Evolutionary conservation across 2,113 vertebrate species (phyloP), one percentile per base, ranked within the genome.

Genomic region (Fulmarus glacialis): DNA sequence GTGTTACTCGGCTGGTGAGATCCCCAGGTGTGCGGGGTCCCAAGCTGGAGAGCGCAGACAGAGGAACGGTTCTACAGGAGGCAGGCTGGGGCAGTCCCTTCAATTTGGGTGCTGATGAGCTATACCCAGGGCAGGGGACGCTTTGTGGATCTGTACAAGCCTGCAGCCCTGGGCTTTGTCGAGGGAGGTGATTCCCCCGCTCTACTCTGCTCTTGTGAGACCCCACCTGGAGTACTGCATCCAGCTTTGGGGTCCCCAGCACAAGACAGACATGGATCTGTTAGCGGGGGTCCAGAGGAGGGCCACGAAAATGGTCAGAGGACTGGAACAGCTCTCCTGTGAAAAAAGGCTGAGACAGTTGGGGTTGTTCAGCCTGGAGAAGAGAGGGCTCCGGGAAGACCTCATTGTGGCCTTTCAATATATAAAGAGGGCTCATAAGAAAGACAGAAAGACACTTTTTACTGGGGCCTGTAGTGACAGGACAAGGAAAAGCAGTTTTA

Each of bases 121-220:
- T 50, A 9, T 19, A 27, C 27, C 36, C 15, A 12, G 27, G 34
- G 32, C 40, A 83, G 42, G 24, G 38, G 40, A 73, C 18, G 42
- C 34, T 87, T 47, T 67, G 52, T 81, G 64, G 29, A 27, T 24
- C 56, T 34, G 6, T 26, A 56, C 13, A 56, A 81, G 47, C 40
- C 43, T 82, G 72, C 22, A 62, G 34, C 42, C 45, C 56, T 75
- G 52, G 42, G 20, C 45, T 79, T 68, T 0, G 0, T 8, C 1
- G 10, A 10, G 18, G 4, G 19, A 62, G 29, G 30, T 53, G 42
- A 18, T 68, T 67, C 18, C 56, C 24, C 50, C n/a, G 21, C 15
- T 82, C 27, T 4, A 6, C 43, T 30, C 38, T 5, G 4, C 56
- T 66, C 34, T 36, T 20, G 13, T 40, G 45, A 62, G 62, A 22